Percentiles rank a stretch among this genome's conserved stretches.
Evolutionary conservation across 2,113 vertebrate genomes (phyloP).

Genomic region (Odocoileus hemionus): DNA sequence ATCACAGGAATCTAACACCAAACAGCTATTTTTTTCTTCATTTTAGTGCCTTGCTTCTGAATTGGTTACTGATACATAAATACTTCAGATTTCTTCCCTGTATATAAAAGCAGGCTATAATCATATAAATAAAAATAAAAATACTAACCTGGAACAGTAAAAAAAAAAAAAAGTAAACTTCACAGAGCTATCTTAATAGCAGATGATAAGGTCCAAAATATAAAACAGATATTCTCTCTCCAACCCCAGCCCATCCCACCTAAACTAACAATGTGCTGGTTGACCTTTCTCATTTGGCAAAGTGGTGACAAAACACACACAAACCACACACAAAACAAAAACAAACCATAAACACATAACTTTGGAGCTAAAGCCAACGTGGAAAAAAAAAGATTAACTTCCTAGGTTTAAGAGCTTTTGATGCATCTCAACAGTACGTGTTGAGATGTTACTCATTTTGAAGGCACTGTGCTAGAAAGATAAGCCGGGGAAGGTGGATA

Average conservation of each 20-base stretch:
- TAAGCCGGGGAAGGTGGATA: background rate
- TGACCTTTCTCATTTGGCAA: background rate
- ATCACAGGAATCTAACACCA: background rate
- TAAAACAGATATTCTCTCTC: background rate
- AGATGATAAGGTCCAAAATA: background rate
- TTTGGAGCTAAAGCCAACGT: background rate
- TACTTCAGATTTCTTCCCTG: background rate
- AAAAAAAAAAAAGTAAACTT: background rate
- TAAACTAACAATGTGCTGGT: background rate
- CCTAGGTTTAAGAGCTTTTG: background rate
- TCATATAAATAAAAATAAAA: background rate
- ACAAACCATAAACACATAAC: background rate
- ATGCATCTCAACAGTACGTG: background rate
- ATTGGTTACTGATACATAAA: background rate
- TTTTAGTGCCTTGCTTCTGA: background rate
- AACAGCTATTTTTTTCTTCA: background rate
- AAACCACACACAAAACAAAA: background rate
- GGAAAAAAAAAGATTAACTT: background rate
- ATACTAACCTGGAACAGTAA: background rate
- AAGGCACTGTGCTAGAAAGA: background rate
- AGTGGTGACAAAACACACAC: background rate
- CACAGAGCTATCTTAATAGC: background rate
- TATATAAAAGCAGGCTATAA: background rate
- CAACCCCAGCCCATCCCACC: rapidly evolving
- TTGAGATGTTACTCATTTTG: background rate